Conservation (phyloP, 2,888 invertebrate genomes). For the Pristionchus japonicus region DNA sequence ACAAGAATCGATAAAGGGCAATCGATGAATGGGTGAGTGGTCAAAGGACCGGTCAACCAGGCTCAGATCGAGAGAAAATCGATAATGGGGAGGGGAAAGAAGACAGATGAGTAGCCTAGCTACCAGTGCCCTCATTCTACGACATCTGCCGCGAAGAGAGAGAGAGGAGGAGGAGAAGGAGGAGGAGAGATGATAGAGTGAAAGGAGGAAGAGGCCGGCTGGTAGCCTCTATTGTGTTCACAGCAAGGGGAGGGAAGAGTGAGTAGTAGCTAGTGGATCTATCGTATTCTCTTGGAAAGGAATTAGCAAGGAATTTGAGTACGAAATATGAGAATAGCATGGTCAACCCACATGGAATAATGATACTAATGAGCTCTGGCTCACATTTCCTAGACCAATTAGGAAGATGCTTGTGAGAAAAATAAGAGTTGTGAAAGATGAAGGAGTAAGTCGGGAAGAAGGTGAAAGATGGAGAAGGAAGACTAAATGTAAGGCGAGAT, state of each 20-base stretch:
- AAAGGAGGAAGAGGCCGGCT: background rate
- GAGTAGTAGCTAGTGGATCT: constrained; percentile 1
- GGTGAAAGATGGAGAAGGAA: background rate
- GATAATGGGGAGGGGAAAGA: background rate
- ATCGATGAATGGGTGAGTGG: no score
- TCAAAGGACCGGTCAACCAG: background rate
- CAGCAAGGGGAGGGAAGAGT: no score
- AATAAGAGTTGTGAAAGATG: background rate
- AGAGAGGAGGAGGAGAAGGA: background rate
- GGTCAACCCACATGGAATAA: no score
- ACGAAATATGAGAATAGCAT: background rate
- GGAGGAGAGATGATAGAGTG: background rate
- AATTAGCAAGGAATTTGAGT: background rate
- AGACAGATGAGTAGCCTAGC: background rate
- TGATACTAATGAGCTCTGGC: no score
- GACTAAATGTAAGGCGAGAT: background rate
- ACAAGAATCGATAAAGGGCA: background rate
- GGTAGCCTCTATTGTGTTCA: constrained; percentile 24
- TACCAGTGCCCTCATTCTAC: background rate
- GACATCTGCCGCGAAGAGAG: constrained; percentile 9
- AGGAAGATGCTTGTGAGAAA: background rate
- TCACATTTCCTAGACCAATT: no score
- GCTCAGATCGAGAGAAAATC: background rate
- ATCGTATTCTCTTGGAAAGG: background rate
- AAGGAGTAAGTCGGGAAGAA: background rate